A percentile compares a stretch with the other conserved stretches of the same genome.
Conservation (phyloP, 2,113 vertebrate genomes). For the Onychostruthus taczanowskii region DNA sequence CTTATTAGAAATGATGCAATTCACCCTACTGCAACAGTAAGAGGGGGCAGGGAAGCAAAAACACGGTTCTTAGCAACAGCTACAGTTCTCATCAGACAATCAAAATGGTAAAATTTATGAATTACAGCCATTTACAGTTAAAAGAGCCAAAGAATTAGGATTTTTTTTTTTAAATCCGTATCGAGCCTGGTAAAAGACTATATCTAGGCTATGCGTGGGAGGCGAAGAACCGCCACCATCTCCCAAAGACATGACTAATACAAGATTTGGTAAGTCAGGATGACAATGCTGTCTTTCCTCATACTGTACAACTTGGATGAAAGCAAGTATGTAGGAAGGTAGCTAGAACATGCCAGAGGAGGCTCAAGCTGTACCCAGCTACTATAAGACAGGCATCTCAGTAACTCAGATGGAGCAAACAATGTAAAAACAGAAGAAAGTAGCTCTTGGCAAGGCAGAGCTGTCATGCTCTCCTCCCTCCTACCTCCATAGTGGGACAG, state of each 20-base stretch:
- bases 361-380: neutral
- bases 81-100: neutral
- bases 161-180: neutral
- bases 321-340: slow-evolving; percentile 36
- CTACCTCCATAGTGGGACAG: neutral
- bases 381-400: neutral
- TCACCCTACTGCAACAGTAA: neutral
- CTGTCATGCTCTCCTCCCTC: neutral
- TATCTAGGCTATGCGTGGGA: slow-evolving; percentile 46
- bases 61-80: neutral
- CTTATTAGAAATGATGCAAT: slow-evolving; percentile 71
- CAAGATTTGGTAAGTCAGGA: slow-evolving; percentile 56
- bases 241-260: slow-evolving; percentile 60
- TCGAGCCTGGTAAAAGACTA: slow-evolving; percentile 4
- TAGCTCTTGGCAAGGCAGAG: neutral
- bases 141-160: neutral
- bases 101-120: slow-evolving; percentile 1
- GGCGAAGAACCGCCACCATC: slow-evolving; percentile 57
- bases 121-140: slow-evolving; percentile 24
- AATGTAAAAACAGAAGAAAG: neutral
- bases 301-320: slow-evolving; percentile 22
- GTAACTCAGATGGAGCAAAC: neutral
- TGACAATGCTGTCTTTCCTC: slow-evolving; percentile 59
- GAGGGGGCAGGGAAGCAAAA: slow-evolving; percentile 34
- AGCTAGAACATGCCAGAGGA: neutral